phyloP scores from a whole-genome alignment of 2,113 vertebrate genomes.

The Tachysurus vachellii region DNA sequence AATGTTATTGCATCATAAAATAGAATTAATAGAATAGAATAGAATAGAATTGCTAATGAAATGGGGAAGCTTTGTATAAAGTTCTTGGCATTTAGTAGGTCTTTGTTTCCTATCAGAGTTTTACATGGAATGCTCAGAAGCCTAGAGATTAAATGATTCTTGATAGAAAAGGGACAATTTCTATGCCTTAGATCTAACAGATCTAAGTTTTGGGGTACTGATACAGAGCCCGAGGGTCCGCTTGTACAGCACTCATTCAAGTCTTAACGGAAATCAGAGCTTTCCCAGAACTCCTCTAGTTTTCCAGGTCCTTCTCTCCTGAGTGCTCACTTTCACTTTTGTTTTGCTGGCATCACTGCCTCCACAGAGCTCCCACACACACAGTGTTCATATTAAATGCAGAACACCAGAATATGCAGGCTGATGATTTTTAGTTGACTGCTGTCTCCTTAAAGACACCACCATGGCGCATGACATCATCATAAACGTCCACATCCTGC shows the following conservation, averaged over 20 bases:
- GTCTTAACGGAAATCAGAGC: background rate
- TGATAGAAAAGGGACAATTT: background rate
- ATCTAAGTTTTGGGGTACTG: background rate
- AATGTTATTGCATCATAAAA: background rate
- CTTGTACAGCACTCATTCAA: too few relatives aligned
- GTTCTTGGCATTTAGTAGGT: background rate
- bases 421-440: background rate
- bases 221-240: background rate
- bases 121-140: background rate
- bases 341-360: background rate
- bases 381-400: background rate
- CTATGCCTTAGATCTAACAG: background rate
- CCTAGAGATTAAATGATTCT: background rate
- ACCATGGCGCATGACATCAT: slow-evolving; percentile 15
- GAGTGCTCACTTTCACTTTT: slow-evolving; percentile 28
- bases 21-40: too few relatives aligned
- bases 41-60: background rate
- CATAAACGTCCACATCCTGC: background rate
- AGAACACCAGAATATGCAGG: background rate
- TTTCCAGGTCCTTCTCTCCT: background rate
- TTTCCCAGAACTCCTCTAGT: background rate
- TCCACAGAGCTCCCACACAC: background rate
- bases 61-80: too few relatives aligned
- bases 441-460: background rate
- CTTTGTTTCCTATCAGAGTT: background rate